Percentiles rank a stretch among this genome's conserved stretches.
These are phyloP conservation scores for Cyanocitta stelleri DNA, from an alignment of 2,113 vertebrate species.

Conservation along the genomic window DNA sequence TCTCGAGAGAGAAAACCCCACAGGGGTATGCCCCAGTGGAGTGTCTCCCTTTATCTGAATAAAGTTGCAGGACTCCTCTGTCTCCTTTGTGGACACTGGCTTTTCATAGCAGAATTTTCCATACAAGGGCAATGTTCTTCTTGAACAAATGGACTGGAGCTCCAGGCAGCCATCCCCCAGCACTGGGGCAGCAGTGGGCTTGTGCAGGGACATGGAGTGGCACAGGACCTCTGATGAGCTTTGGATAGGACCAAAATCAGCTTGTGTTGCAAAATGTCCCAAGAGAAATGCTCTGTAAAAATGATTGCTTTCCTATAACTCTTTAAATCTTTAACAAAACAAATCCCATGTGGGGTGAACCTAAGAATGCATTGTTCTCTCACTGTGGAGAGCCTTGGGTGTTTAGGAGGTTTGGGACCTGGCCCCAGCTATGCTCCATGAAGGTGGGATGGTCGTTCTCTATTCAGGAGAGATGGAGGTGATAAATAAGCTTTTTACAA, in stretches of 20 bases:
- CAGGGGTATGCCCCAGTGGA: fast-evolving
- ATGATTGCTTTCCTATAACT: not conserved
- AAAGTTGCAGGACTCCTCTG: not conserved
- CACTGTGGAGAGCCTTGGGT: fast-evolving
- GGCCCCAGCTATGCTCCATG: not conserved
- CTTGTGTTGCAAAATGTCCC: not conserved
- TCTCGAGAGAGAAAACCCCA: fast-evolving
- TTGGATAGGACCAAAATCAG: not conserved
- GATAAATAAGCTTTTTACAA: not conserved
- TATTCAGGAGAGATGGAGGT: not conserved
- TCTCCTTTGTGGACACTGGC: not conserved
- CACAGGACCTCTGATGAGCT: not conserved
- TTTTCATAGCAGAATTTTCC: not conserved
- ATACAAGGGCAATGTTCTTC: not conserved
- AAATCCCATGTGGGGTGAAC: not conserved
- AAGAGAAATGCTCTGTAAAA: not conserved
- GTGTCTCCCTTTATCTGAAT: not conserved
- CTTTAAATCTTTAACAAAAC: not conserved
- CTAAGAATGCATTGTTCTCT: fast-evolving
- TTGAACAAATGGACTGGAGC: not conserved
- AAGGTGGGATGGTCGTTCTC: not conserved
- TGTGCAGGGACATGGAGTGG: not conserved
- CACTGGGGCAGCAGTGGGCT: not conserved
- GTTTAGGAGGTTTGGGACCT: not conserved
- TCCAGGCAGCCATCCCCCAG: not conserved